Evolutionary conservation across 2,797 vertebrate species (phyloP).

Genomic region (Mycteria americana): DNA sequence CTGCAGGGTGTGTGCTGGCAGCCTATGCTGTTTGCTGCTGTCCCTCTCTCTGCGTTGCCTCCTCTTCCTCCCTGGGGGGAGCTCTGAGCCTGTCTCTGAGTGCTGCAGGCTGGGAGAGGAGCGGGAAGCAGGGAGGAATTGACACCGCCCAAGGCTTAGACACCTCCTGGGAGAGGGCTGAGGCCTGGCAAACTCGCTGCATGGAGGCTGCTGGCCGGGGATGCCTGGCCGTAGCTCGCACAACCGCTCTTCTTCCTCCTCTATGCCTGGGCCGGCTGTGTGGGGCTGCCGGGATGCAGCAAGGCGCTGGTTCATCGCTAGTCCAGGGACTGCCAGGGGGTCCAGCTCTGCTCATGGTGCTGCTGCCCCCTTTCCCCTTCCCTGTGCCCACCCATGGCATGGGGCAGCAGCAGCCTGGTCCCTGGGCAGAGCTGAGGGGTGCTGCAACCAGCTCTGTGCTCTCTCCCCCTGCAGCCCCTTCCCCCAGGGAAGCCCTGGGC

Average conservation of each 20-base stretch:
- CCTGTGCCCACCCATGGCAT: fast-evolving
- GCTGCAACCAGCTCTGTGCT: not conserved
- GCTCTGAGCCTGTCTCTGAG: constrained; percentile 15
- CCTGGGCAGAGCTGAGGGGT: no score
- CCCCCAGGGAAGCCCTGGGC: not conserved
- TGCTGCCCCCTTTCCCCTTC: not conserved
- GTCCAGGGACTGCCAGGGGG: fast-evolving
- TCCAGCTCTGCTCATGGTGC: not conserved
- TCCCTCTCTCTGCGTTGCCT: not conserved
- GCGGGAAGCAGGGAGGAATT: not conserved
- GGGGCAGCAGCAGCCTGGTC: fast-evolving
- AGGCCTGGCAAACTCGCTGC: not conserved
- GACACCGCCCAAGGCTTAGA: not conserved
- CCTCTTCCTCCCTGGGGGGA: constrained; percentile 42
- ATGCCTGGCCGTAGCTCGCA: not conserved
- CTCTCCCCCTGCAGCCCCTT: not conserved
- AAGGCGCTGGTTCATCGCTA: not conserved
- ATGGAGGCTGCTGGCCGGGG: not conserved
- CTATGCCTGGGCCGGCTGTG: not conserved
- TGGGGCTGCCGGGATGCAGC: not conserved
- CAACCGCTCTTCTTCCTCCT: not conserved
- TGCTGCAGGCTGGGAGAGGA: not conserved
- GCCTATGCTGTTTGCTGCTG: not conserved
- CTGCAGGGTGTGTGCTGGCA: not conserved
- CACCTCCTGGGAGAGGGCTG: not conserved